Percentiles rank a stretch among this genome's conserved stretches.
These are phyloP conservation scores for Talpa occidentalis DNA, from an alignment of 2,113 vertebrate genomes.

Conservation along the genomic window DNA sequence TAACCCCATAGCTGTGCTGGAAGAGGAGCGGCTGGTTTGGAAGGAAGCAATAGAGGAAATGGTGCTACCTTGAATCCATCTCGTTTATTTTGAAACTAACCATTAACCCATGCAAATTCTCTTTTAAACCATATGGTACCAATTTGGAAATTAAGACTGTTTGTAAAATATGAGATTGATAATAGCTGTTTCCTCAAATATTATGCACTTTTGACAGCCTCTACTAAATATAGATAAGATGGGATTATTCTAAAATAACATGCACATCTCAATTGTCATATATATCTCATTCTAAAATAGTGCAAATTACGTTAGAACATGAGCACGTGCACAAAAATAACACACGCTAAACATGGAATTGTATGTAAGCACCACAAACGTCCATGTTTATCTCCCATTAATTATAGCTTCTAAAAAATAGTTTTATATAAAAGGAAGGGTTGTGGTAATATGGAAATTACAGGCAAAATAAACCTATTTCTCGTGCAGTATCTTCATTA, in stretches of 20 bases:
- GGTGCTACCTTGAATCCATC: not conserved
- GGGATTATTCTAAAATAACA: not conserved
- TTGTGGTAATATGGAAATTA: not conserved
- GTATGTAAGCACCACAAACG: not conserved
- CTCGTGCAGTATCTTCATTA: not conserved
- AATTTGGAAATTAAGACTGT: constrained; percentile 18
- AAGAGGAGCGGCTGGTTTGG: not conserved
- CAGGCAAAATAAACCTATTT: not conserved
- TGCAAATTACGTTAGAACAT: not conserved
- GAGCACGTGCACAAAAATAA: not conserved
- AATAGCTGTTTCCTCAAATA: constrained; percentile 17
- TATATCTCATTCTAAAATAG: not conserved
- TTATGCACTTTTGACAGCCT: not conserved
- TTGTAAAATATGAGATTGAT: constrained; percentile 11
- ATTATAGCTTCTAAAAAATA: not conserved
- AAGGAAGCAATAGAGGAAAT: not conserved
- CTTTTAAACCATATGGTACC: not conserved
- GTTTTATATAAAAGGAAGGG: not conserved
- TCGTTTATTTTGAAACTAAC: not conserved
- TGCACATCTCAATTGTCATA: not conserved
- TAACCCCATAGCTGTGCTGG: not conserved
- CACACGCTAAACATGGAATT: not conserved
- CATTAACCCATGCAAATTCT: not conserved
- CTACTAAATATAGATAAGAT: not conserved
- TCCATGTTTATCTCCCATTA: not conserved